phyloP scores from a whole-genome alignment of 1,140 invertebrate species.

The Drosophila kanapiae region DNA sequence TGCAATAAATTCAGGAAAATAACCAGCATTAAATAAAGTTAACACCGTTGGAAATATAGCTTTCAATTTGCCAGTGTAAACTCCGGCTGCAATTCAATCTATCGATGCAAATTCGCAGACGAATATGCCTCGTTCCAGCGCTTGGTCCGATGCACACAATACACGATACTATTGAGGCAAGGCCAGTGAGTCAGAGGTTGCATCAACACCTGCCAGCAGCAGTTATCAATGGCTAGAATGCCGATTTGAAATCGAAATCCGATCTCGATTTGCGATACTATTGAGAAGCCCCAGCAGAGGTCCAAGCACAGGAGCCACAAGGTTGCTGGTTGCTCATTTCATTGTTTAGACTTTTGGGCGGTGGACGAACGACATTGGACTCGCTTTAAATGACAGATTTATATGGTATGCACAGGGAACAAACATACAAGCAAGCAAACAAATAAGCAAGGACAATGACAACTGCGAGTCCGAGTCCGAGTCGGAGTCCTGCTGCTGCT shows the following conservation, averaged over 20 bases:
- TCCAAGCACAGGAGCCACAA: neutral
- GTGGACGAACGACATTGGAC: neutral
- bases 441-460: constrained; percentile 36
- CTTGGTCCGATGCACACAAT: neutral
- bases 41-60: neutral
- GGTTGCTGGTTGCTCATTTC: constrained; percentile 30
- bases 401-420: constrained; percentile 47
- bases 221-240: constrained; percentile 17
- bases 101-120: neutral
- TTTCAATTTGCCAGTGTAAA: neutral
- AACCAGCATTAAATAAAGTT: neutral
- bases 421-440: constrained; percentile 3
- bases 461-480: constrained; percentile 6
- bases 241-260: constrained; percentile 8
- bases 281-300: neutral
- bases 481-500: constrained; percentile 12
- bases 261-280: constrained; percentile 2
- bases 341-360: constrained; percentile 10
- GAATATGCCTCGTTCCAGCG: neutral
- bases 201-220: constrained; percentile 35
- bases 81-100: neutral
- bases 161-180: constrained; percentile 21
- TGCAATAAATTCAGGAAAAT: neutral
- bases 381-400: constrained; percentile 67
- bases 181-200: neutral